These are phyloP conservation scores for Aporrectodea caliginosa DNA, from an alignment of 1,140 invertebrate species.

Conservation along the genomic window DNA sequence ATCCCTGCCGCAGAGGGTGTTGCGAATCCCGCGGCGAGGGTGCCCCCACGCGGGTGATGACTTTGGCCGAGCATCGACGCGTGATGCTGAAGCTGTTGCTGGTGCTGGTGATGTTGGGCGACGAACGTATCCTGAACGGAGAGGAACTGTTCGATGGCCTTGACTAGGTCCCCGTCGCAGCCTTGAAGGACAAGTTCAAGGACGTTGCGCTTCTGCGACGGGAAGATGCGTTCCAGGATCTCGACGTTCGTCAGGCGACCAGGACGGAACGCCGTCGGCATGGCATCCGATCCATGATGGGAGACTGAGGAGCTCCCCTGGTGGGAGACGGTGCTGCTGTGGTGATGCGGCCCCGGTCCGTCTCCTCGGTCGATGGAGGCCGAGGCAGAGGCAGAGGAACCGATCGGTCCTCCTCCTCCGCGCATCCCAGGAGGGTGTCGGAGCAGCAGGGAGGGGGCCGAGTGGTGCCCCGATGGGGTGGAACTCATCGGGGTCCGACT, in stretches of 20 bases:
- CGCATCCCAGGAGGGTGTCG: not conserved
- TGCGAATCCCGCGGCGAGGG: constrained; percentile 34
- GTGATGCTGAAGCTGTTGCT: constrained; percentile 21
- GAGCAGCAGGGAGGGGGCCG: not conserved
- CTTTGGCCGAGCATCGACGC: constrained; percentile 31
- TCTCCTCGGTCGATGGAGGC: not conserved
- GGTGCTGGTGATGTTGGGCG: constrained; percentile 39
- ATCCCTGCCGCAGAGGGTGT: constrained; percentile 29
- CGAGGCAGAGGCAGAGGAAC: not conserved
- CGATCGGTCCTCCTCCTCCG: not conserved
- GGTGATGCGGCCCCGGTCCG: not conserved
- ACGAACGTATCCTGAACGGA: constrained; percentile 51
- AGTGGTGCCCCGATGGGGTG: not conserved
- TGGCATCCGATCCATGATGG: not conserved
- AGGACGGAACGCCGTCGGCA: constrained; percentile 46
- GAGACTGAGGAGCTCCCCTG: not conserved
- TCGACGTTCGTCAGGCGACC: constrained; percentile 68
- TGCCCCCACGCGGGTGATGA: constrained; percentile 25
- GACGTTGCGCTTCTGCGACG: constrained; percentile 75
- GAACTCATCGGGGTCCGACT: not conserved
- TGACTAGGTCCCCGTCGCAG: constrained; percentile 79
- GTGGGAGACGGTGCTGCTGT: not conserved
- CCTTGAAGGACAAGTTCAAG: constrained; percentile 79
- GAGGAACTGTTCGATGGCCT: constrained; percentile 69
- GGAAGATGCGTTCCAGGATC: constrained; percentile 79